phyloP scores from a whole-genome alignment of 2,113 vertebrate species.

The Oreotrochilus melanogaster region DNA sequence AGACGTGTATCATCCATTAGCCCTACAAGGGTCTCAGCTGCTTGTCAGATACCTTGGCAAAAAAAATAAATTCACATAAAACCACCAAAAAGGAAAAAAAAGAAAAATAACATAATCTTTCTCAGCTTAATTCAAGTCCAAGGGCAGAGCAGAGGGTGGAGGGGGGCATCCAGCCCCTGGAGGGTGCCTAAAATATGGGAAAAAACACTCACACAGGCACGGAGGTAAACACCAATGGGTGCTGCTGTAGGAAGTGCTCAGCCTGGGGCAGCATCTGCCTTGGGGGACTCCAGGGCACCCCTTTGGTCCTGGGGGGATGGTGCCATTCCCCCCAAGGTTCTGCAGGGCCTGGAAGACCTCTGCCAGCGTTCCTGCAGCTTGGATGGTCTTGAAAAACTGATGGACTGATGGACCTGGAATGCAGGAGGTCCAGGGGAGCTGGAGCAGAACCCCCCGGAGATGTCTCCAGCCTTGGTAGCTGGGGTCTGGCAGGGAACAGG shows the following conservation, averaged over 20 bases:
- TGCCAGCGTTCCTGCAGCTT: accelerated
- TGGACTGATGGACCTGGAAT: accelerated
- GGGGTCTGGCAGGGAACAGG: too few species aligned
- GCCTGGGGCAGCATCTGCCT: not conserved
- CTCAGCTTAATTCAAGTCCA: not conserved
- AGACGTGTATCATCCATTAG: not conserved
- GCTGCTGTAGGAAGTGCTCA: not conserved
- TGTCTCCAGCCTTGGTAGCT: accelerated
- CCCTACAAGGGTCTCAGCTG: not conserved
- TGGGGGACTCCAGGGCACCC: not conserved
- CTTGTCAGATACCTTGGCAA: not conserved
- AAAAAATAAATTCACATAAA: not conserved
- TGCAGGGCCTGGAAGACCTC: not conserved
- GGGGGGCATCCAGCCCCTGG: not conserved
- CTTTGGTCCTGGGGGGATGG: accelerated
- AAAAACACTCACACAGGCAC: not conserved
- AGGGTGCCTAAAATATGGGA: not conserved
- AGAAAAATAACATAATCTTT: not conserved
- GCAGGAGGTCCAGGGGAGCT: not conserved
- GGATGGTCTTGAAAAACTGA: not conserved
- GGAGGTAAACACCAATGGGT: not conserved
- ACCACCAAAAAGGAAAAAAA: too few species aligned
- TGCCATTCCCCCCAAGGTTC: accelerated
- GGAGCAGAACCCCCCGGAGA: accelerated
- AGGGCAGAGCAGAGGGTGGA: not conserved